phyloP scores from a whole-genome alignment of 2,888 invertebrate genomes.

The Parasteatoda lunata region DNA sequence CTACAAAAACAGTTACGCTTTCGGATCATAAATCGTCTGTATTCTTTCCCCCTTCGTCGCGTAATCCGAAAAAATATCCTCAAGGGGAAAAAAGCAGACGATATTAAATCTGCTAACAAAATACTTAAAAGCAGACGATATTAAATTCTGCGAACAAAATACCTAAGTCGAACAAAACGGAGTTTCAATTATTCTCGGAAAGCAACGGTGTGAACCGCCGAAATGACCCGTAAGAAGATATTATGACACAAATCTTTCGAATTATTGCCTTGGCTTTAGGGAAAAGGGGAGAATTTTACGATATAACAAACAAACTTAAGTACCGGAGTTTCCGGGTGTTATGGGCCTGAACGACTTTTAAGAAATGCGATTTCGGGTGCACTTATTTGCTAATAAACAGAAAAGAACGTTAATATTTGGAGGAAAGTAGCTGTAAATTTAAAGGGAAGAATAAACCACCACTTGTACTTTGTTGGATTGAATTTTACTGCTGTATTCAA shows the following conservation, averaged over 20 bases:
- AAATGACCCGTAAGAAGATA: constrained; percentile 25
- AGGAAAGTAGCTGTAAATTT: background rate
- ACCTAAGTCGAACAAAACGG: constrained; percentile 22
- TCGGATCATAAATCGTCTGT: constrained; percentile 40
- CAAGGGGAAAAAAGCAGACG: constrained; percentile 12
- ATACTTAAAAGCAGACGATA: constrained; percentile 13
- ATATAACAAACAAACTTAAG: constrained; percentile 55
- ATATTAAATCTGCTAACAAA: constrained; percentile 8
- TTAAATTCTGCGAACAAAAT: background rate
- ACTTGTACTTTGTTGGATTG: no score
- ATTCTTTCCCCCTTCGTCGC: background rate
- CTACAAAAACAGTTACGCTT: constrained; percentile 45
- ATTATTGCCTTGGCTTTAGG: constrained; percentile 18
- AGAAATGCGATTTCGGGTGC: constrained; percentile 15
- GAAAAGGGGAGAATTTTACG: constrained; percentile 23
- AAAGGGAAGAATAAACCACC: background rate
- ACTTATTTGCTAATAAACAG: constrained; percentile 20
- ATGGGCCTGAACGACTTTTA: constrained; percentile 38
- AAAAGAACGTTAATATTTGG: constrained; percentile 4
- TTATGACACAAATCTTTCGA: constrained; percentile 28
- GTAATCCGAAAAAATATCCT: constrained; percentile 27
- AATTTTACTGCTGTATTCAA: background rate
- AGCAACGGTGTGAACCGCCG: constrained; percentile 17
- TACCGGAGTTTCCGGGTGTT: constrained; percentile 33
- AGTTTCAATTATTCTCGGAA: constrained; percentile 16